These are phyloP conservation scores for Taeniopygia guttata DNA, from an alignment of 2,797 vertebrate genomes.

Conservation along the genomic window DNA sequence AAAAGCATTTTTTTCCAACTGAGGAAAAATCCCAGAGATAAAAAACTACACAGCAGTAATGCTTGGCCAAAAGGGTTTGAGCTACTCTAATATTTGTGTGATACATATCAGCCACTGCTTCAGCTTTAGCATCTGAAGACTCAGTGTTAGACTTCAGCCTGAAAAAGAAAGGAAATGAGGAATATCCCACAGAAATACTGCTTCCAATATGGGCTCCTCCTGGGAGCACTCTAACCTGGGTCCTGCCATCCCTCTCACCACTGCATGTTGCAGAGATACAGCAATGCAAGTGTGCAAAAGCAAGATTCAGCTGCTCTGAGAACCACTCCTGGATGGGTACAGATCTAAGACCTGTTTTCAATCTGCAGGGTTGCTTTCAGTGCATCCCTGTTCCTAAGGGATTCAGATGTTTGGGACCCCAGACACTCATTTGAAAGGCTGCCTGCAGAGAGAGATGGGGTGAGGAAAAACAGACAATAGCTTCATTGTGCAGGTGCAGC, in stretches of 20 bases:
- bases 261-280: not conserved
- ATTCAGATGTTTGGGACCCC: not conserved
- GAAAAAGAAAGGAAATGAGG: not conserved
- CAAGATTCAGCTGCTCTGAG: not conserved
- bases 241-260: not conserved
- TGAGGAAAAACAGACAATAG: not conserved
- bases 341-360: not conserved
- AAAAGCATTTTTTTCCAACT: not conserved
- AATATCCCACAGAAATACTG: not conserved
- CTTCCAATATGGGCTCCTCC: not conserved
- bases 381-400: not conserved
- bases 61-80: not conserved
- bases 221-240: not conserved
- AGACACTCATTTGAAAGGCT: not conserved
- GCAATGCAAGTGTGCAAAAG: not conserved
- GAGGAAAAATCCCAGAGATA: not conserved
- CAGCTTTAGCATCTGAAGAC: not conserved
- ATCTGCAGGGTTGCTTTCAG: not conserved
- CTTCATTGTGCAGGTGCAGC: not conserved
- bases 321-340: not conserved
- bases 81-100: not conserved
- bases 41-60: not conserved
- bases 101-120: not conserved
- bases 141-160: not conserved
- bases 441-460: not conserved